Evolutionary conservation across 2,888 invertebrate genomes (phyloP), one percentile per base, ranked within the genome.

Genomic region (Trichopoda pennipes): DNA sequence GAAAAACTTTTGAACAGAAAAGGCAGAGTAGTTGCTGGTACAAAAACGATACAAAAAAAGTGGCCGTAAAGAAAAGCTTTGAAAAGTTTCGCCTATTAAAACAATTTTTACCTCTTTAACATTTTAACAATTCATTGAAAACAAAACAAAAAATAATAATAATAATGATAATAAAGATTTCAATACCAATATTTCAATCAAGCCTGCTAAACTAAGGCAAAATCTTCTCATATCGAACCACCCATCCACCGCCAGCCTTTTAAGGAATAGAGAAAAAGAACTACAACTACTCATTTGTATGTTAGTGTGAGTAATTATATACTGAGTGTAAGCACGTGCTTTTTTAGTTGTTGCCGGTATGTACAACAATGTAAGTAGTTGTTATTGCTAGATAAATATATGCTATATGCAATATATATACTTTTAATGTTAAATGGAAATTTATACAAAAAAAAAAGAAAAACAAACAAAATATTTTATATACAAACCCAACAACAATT

Each of bases 301-400:
- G 7, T 17, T 12, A n/a, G 60, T 16, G n/a, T 61, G 35, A 66
- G 49, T 66, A n/a, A 10, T 42, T 60, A 60, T 55, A 14, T 47
- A 55, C 28, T 42, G 42, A 64, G 51, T 38, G 38, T 21, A 56
- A 81, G 63, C 82, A 82, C 82, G 82, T 82, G 82, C 82, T 79
- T 79, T 78, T 81, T 82, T 82, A 79, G 79, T 82, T 82, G 79
- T 82, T 82, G 82, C 82, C 82, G 82, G 82, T 28, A 78, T 74
- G 42, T 66, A 69, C 58, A 64, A 64, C 16, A 56, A 58, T 16
- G 35, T 56, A 23, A 56, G 17, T 17, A 14, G 47, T 49, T 58
- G 17, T 61, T 64, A 49, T 63, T 60, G 58, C 32, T 42, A 38
- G 16, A 49, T 6, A 49, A 49, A 17, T 17, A 49, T 49, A 49